These are phyloP conservation scores for Seira sanloemensis DNA, from an alignment of 2,888 invertebrate genomes.

Conservation along the genomic window DNA sequence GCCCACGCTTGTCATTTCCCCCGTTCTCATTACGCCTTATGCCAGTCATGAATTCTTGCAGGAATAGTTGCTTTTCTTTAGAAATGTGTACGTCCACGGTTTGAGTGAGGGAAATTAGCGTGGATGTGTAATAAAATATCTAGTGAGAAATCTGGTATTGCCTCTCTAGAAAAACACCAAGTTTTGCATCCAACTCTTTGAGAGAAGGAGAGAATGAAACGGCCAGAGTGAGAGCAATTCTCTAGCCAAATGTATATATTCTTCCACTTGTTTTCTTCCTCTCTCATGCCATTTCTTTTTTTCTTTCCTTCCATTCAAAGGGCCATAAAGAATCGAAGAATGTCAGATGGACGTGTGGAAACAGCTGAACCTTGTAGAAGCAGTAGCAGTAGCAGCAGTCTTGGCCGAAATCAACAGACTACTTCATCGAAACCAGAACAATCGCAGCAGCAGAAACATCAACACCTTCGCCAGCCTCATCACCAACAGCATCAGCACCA, in stretches of 20 bases:
- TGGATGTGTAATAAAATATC: conserved; percentile 23
- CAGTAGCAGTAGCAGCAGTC: conserved; percentile 58
- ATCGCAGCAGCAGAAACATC: conserved; percentile 21
- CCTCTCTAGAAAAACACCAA: too few relatives aligned
- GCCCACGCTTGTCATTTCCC: neutral
- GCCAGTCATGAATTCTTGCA: neutral
- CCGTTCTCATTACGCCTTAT: neutral
- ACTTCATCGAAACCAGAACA: conserved; percentile 38
- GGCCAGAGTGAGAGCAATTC: too few relatives aligned
- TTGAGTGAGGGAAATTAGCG: conserved; percentile 37
- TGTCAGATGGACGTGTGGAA: conserved; percentile 62
- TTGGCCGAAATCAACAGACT: conserved; percentile 40
- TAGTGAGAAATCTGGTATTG: conserved; percentile 33
- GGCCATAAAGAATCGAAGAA: conserved; percentile 60
- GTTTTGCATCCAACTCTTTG: too few relatives aligned
- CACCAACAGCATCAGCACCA: conserved; percentile 26
- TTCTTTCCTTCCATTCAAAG: conserved; percentile 42
- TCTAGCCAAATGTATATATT: too few relatives aligned
- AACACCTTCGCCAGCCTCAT: conserved; percentile 42
- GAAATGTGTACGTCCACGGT: too few relatives aligned
- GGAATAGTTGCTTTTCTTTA: too few relatives aligned
- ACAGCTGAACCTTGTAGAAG: conserved; percentile 60
- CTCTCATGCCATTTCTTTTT: neutral
- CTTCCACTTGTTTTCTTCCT: conserved; percentile 17
- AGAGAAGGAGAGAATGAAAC: too few relatives aligned